Conservation (phyloP, 2,113 vertebrate genomes). For the Scalopus aquaticus region DNA sequence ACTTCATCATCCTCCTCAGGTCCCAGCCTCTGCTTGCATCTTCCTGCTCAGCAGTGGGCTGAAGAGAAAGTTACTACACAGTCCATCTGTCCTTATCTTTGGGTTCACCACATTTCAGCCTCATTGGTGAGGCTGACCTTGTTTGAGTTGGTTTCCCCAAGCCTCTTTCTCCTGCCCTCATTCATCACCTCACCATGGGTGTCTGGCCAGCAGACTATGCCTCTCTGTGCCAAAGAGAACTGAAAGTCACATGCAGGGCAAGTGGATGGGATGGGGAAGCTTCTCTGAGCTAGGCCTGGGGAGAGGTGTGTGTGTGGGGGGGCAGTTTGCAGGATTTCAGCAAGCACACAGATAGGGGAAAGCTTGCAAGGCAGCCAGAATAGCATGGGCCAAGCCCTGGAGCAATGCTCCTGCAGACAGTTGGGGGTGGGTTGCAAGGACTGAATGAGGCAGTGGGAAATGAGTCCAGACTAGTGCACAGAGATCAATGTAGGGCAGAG, state of each 20-base stretch:
- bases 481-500: neutral
- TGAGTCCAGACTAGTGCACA: no score
- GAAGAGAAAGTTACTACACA: no score
- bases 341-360: neutral
- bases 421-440: rapidly evolving
- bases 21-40: no score
- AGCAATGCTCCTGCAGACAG: no score
- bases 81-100: neutral
- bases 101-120: neutral
- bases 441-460: neutral
- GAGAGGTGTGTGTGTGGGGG: no score
- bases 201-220: neutral
- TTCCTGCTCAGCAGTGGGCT: neutral
- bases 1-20: neutral
- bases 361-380: neutral
- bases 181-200: neutral
- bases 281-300: neutral
- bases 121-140: neutral
- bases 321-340: neutral
- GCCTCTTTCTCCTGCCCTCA: neutral
- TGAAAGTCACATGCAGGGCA: neutral
- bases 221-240: neutral
- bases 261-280: neutral
- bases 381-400: neutral
- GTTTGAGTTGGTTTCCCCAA: neutral